These are phyloP conservation scores for Torymus texanus DNA, from an alignment of 2,888 invertebrate species.

Conservation along the genomic window DNA sequence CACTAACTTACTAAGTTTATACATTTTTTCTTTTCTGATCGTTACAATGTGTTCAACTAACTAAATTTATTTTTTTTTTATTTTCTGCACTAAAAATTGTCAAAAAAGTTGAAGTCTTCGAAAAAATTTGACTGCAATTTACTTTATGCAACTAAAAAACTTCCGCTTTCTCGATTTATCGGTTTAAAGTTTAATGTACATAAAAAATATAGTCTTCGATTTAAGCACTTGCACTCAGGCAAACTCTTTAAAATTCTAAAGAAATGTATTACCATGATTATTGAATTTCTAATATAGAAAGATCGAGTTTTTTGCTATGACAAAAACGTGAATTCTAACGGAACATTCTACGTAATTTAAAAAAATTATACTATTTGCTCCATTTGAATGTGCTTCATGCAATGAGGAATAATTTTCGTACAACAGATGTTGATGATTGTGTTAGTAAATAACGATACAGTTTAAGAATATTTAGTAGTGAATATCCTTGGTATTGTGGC, in stretches of 20 bases:
- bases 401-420: conserved; percentile 28
- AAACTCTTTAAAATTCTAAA: conserved; percentile 25
- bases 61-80: background rate
- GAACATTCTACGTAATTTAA: conserved; percentile 4
- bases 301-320: conserved; percentile 6
- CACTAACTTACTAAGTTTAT: conserved; percentile 25
- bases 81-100: background rate
- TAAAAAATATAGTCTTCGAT: conserved; percentile 10
- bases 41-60: background rate
- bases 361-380: conserved; percentile 19
- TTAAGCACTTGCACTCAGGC: conserved; percentile 18
- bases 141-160: too few species aligned
- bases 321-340: background rate
- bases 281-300: conserved; percentile 8
- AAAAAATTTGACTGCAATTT: background rate
- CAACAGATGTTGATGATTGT: conserved; percentile 17
- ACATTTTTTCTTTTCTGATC: background rate
- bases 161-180: background rate
- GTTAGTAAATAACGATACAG: conserved; percentile 30
- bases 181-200: conserved; percentile 10
- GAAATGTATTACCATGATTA: conserved; percentile 9
- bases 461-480: conserved; percentile 52
- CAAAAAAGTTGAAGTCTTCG: background rate
- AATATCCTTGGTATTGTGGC: conserved; percentile 41
- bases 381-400: conserved; percentile 11